Evolutionary conservation across 1,140 invertebrate genomes (phyloP), one percentile per base, ranked within the genome.

Genomic region (Mylabris phalerata): DNA sequence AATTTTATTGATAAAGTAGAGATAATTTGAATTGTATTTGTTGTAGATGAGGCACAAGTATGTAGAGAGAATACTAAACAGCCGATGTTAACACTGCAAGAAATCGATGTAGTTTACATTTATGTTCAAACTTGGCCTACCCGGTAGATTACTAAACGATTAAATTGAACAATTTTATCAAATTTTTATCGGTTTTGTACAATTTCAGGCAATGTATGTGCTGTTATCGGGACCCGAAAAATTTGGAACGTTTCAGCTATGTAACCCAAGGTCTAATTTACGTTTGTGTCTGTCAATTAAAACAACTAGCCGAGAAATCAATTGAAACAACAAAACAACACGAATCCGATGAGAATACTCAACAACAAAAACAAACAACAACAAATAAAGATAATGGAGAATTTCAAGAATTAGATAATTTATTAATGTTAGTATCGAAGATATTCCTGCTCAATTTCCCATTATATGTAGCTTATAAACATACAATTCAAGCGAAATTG

Each of bases 391-490:
- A 67, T 48, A 65, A 67, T 19, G 55, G 45, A 5, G 65, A 64
- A 48, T 77, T 87, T 48, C 83, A 86, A 46, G 89, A 92, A 66
- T 83, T 84, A 55, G 89, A 92, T 66, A 87, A 86, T 72, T 73
- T 92, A 7, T 79, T 92, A 62, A 83, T 88, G 65, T 82, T 92
- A 50, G 79, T 90, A 39, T 85, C 88, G 2, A 92, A 91, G 76
- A 82, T 91, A 55, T 92, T 92, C 75, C 76, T 90, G 57, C 79
- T 90, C 54, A 94, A 94, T 74, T 96, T 95, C 77, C 93, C 93
- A 19, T 78, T 93, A 9, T 97, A 97, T 74, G 83, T 93, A 71
- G 92, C 92, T 44, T 92, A 92, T 76, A 95, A 95, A 75, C 91
- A 95, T 72, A 84, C 82, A 45, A 78, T 85, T 60, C 82, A 88